A percentile compares a stretch with the other conserved stretches of the same genome.
These are phyloP conservation scores for Cryptophagus acutangulus DNA, from an alignment of 2,888 invertebrate genomes.

Conservation along the genomic window DNA sequence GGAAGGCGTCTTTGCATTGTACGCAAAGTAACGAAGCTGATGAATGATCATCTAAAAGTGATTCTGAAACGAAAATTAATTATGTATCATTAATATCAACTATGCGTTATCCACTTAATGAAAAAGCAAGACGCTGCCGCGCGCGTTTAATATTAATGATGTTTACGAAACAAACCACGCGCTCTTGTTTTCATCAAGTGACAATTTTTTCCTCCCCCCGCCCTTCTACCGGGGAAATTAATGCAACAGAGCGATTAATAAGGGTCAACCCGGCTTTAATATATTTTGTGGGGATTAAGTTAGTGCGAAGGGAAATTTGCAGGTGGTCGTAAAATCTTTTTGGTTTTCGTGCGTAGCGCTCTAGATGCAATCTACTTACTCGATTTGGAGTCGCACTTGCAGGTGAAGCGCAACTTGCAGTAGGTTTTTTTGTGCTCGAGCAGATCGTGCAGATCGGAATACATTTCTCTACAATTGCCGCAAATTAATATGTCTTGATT, in stretches of 20 bases:
- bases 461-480: conserved; percentile 70
- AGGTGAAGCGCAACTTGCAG: conserved; percentile 66
- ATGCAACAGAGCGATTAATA: background rate
- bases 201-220: too few relatives aligned
- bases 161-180: too few relatives aligned
- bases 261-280: conserved; percentile 13
- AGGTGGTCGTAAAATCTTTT: conserved; percentile 30
- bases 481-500: conserved; percentile 72
- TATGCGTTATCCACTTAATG: background rate
- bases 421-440: conserved; percentile 69
- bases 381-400: conserved; percentile 60
- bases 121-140: too few relatives aligned
- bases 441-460: conserved; percentile 64
- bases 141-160: too few relatives aligned
- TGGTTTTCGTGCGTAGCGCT: background rate
- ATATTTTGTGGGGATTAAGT: conserved; percentile 33
- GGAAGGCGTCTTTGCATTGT: conserved; percentile 62
- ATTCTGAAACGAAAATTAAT: conserved; percentile 34
- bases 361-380: conserved; percentile 45
- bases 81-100: background rate
- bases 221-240: too few relatives aligned
- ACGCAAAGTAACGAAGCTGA: conserved; percentile 57
- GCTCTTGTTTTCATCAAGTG: too few relatives aligned
- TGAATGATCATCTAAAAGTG: conserved; percentile 40
- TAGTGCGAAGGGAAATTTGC: conserved; percentile 37